Base-by-base conservation (phyloP, 2,113 vertebrate genomes). In the Nansenia antarctica region DNA sequence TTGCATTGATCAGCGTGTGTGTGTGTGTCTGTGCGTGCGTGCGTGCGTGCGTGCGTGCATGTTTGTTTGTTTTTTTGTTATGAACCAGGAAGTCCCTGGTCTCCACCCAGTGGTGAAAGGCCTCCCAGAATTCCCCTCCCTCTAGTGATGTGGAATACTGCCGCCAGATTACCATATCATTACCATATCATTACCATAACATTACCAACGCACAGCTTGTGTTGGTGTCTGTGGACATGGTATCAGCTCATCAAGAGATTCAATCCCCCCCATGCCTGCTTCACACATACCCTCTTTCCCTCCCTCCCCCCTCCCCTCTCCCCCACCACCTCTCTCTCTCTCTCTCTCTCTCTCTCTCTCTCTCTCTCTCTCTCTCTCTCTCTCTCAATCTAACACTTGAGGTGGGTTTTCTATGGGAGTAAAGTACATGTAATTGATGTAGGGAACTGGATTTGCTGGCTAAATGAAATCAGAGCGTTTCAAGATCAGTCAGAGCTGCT, bases 181-280 rank as follows among this genome's bases (percentile, higher is more conserved):
- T 92, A 90, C 74, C 91, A 92, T 91, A 81, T 77, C 61, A 90
- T 91, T 90, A 88, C 72, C 90, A 91, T 92, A 82, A 65, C 81
- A 90, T 92, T 91, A 89, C 80, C 2, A 65, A n/a, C 22, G 81
- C 84, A 81, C 82, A 88, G 89, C 84, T 85, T 86, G 84, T 80
- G 85, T 85, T 67, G 67, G 76, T 89, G 89, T 90, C 84, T 88
- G 82, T 30, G 64, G 78, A 86, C 68, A 70, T 84, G 81, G 81
- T 91, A 88, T 90, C 87, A 76, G 77, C 86, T 89, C 86, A 92
- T 90, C 86, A 77, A 78, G 83, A 87, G 86, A 83, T 89, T 85
- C 81, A 87, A 85, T 80, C 84, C 78, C 74, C 82, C 76, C 67
- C 39, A 42, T 42, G 45, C n/a, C 45, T 49, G 20, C 20, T 49